phyloP scores from a whole-genome alignment of 2,113 vertebrate genomes.

The Thinocorus orbignyianus region DNA sequence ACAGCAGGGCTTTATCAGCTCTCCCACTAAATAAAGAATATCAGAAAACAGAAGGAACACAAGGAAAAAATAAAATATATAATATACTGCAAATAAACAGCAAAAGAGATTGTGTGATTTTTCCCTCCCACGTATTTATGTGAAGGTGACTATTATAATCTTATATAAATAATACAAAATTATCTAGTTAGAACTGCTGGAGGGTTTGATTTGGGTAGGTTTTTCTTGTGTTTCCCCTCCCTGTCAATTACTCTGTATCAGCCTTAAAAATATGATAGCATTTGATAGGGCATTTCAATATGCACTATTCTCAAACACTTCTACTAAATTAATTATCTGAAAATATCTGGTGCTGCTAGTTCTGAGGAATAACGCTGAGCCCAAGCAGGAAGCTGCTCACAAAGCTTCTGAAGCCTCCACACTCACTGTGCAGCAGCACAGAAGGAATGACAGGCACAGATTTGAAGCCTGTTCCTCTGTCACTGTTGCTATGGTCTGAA shows the following conservation, averaged over 20 bases:
- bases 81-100: not conserved
- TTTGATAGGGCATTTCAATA: not conserved
- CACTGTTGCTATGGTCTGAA: not conserved
- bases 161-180: not conserved
- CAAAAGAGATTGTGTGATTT: not conserved
- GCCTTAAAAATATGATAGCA: not conserved
- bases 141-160: not conserved
- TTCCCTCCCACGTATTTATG: not conserved
- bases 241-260: not conserved
- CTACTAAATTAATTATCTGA: not conserved
- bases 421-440: fast-evolving
- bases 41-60: not conserved
- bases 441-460: not conserved
- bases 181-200: not conserved
- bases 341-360: not conserved
- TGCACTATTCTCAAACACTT: not conserved
- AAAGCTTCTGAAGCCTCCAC: not conserved
- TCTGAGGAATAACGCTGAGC: not conserved
- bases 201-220: not conserved
- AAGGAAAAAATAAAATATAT: not conserved
- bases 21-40: not conserved
- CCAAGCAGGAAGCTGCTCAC: not conserved
- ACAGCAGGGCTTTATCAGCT: not conserved
- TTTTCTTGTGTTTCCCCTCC: not conserved
- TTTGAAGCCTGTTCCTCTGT: not conserved